Conservation (phyloP, 2,797 vertebrate species). For the Rhincodon typus region DNA sequence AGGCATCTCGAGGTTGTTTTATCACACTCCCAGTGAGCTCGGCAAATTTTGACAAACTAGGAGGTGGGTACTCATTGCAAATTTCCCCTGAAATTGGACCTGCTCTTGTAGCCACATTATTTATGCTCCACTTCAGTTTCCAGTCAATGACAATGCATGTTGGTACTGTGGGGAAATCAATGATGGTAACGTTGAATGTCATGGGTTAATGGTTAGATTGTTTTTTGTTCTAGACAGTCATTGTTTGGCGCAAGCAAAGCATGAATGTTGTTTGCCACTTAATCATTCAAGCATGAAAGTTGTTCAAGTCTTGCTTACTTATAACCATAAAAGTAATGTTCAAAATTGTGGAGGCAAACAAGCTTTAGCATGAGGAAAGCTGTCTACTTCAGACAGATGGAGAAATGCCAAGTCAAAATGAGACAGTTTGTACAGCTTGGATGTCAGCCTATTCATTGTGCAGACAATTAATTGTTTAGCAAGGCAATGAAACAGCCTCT, state of each 20-base stretch:
- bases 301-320: not conserved
- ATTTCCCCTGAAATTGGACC: not conserved
- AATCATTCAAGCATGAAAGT: not conserved
- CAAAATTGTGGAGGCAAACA: not conserved
- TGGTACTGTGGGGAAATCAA: not conserved
- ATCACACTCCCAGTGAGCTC: not conserved
- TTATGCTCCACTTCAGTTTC: not conserved
- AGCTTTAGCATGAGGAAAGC: not conserved
- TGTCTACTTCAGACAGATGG: not conserved
- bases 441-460: not conserved
- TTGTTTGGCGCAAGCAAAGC: not conserved
- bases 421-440: not conserved
- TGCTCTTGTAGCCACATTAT: not conserved
- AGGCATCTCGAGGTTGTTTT: not conserved
- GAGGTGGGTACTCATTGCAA: not conserved
- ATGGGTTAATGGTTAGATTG: too few relatives aligned
- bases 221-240: not conserved
- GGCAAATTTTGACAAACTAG: not conserved
- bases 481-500: not conserved
- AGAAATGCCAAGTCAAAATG: conserved; percentile 10
- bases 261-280: not conserved
- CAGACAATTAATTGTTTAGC: conserved; percentile 19
- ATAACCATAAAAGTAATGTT: not conserved
- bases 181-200: not conserved
- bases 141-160: not conserved